A percentile compares a stretch with the other conserved stretches of the same genome.
These are phyloP conservation scores for Pomacea maculata DNA, from an alignment of 1,140 invertebrate genomes.

Conservation along the genomic window DNA sequence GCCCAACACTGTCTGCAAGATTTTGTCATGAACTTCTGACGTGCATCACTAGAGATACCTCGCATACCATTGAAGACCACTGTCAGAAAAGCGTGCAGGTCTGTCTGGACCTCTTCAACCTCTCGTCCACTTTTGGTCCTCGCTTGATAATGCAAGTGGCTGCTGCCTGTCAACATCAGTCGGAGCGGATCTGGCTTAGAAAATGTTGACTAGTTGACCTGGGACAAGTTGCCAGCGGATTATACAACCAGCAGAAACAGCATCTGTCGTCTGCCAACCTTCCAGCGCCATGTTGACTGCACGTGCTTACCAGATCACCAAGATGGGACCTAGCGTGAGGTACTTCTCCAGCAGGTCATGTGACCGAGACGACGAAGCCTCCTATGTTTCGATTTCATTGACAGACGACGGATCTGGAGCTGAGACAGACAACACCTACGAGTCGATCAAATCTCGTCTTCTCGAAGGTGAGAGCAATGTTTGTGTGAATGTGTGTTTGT, in stretches of 20 bases:
- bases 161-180: not conserved
- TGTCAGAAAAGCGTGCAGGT: too few species aligned
- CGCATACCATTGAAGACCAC: too few species aligned
- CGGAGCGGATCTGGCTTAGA: not conserved
- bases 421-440: conserved; percentile 39
- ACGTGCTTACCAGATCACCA: conserved; percentile 18
- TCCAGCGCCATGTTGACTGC: conserved; percentile 21
- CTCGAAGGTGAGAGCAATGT: conserved; percentile 24
- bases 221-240: not conserved
- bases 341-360: conserved; percentile 22
- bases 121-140: not conserved
- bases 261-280: not conserved
- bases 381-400: conserved; percentile 32
- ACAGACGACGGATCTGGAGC: conserved; percentile 33
- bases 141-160: not conserved
- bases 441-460: conserved; percentile 33
- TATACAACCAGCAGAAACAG: not conserved
- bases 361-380: conserved; percentile 26
- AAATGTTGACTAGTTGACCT: not conserved
- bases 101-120: too few species aligned
- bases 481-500: not conserved
- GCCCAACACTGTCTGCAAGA: too few species aligned
- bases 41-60: too few species aligned
- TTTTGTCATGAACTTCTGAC: too few species aligned
- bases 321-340: conserved; percentile 28